Base-by-base conservation (phyloP, 2,888 invertebrate species). In the Mesochorus sp. region DNA sequence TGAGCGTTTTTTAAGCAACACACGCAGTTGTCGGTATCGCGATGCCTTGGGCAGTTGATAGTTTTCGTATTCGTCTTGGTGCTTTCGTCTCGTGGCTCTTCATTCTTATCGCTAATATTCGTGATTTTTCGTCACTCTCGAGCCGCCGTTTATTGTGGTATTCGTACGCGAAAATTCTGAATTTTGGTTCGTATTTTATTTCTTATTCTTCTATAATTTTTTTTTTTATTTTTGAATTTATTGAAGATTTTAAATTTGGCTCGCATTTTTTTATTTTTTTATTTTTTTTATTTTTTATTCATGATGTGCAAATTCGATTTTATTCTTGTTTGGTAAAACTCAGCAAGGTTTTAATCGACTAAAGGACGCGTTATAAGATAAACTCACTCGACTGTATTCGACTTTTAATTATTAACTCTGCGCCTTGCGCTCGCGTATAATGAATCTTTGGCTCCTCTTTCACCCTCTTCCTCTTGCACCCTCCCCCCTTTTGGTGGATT, bases 31-130 rank as follows among this genome's bases (percentile, higher is more conserved):
- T 31, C 34, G n/a, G 37, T 39, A 44, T 68, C 70, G 59, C 66
- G 49, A 80, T 80, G 80, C 71, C 55, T 49, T 49, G 78, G 77
- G 62, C 51, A 64, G 70, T 67, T 31, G 62, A 53, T 49, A 42
- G 51, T 34, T 55, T 62, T 6, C 49, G 53, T 62, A 66, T 28
- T 12, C 39, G 62, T 77, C 55, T 78, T 78, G 39, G 44, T 37
- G 49, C 78, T 70, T 42, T 79, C 42, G 44, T 67, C 39, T 61
- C 37, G 53, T 42, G 78, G 70, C 31, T 73, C 39, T 49, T 42
- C 31, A 67, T 61, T 34, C 14, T 62, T 55, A 47, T 47, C 2
- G 12, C 21, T 10, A 44, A 55, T 28, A 44, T 61, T 19, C 76
- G 76, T 10, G 66, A 53, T 42, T 28, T 10, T 10, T 66, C 49